A percentile compares a stretch with the other conserved stretches of the same genome.
phyloP scores from a whole-genome alignment of 2,888 invertebrate species.

The Helobdella robusta region DNA sequence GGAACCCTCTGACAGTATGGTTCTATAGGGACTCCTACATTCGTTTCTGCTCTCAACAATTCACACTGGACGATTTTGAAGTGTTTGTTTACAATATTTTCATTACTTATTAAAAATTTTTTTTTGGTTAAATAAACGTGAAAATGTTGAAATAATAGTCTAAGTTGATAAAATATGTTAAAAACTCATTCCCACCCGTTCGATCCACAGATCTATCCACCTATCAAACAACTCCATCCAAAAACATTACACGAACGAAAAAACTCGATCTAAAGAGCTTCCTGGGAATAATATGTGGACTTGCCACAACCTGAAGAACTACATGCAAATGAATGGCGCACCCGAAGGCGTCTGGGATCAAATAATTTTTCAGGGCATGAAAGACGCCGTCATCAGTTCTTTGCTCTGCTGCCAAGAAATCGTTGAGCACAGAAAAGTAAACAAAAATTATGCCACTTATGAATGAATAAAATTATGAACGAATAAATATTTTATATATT shows the following conservation, averaged over 20 bases:
- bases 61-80: conserved; percentile 74
- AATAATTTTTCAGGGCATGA: conserved; percentile 73
- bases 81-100: conserved; percentile 27
- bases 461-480: too few species aligned
- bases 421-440: conserved; percentile 49
- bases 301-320: conserved; percentile 61
- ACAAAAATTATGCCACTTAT: too few species aligned
- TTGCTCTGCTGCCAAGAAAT: conserved; percentile 64
- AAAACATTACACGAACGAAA: conserved; percentile 61
- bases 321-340: conserved; percentile 55
- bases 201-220: conserved; percentile 56
- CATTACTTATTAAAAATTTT: background rate
- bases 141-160: background rate
- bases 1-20: conserved; percentile 81
- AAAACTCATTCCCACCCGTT: background rate
- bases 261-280: conserved; percentile 51
- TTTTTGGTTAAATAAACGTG: background rate
- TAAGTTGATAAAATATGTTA: background rate
- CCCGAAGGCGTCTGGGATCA: conserved; percentile 64
- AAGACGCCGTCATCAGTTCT: conserved; percentile 68
- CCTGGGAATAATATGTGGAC: conserved; percentile 79
- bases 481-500: too few species aligned
- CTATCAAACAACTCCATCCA: conserved; percentile 87
- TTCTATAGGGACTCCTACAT: conserved; percentile 85
- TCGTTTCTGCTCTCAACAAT: conserved; percentile 68